These are phyloP conservation scores for Lasioglossum leucozonium DNA, from an alignment of 2,888 invertebrate species.

Conservation along the genomic window DNA sequence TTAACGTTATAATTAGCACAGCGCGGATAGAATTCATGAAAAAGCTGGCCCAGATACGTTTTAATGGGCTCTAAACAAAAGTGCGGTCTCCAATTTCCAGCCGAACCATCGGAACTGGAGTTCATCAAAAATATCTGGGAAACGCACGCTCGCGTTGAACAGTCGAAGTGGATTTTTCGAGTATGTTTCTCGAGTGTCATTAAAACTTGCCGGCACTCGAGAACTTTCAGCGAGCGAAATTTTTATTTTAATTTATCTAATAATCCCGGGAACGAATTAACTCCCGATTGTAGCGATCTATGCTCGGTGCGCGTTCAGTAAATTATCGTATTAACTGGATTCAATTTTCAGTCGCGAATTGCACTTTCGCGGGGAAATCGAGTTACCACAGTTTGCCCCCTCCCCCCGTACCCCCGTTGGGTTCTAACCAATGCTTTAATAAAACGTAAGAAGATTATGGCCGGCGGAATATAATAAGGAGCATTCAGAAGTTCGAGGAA, in stretches of 20 bases:
- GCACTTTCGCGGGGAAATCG: neutral
- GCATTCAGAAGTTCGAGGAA: neutral
- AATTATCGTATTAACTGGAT: neutral
- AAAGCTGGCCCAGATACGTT: neutral
- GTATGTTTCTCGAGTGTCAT: slow-evolving; percentile 24
- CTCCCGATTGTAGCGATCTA: neutral
- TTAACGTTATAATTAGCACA: neutral
- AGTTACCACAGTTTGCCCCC: too few species aligned
- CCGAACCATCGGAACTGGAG: slow-evolving; percentile 1
- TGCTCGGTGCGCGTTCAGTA: neutral
- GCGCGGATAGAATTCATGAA: neutral
- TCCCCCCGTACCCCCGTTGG: neutral
- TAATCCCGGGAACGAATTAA: slow-evolving; percentile 14
- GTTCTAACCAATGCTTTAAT: slow-evolving; percentile 1
- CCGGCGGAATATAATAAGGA: neutral
- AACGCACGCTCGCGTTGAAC: neutral
- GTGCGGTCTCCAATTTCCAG: neutral
- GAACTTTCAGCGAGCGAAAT: neutral
- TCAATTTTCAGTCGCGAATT: slow-evolving; percentile 6
- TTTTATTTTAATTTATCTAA: slow-evolving; percentile 34
- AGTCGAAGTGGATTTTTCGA: slow-evolving; percentile 14
- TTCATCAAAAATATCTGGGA: neutral
- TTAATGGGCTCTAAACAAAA: neutral
- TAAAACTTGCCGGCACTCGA: slow-evolving; percentile 30
- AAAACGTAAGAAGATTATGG: slow-evolving; percentile 26